These are phyloP conservation scores for Antheraea assamensis DNA, from an alignment of 2,888 invertebrate genomes.

Conservation along the genomic window DNA sequence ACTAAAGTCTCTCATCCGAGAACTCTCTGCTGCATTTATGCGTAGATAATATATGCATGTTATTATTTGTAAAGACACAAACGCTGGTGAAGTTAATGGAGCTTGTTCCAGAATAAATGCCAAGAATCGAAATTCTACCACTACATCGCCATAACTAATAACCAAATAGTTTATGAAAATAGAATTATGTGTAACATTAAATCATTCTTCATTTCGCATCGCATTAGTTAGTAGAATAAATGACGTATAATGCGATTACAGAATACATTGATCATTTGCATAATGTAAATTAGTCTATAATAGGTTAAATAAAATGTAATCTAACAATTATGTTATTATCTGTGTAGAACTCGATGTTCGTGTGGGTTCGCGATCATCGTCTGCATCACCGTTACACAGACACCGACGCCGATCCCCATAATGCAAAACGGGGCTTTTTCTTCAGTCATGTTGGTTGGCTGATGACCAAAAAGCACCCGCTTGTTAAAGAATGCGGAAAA, in stretches of 20 bases:
- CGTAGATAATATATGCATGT: too few relatives aligned
- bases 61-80: too few relatives aligned
- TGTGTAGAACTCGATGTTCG: conserved; percentile 83
- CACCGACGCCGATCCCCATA: conserved; percentile 86
- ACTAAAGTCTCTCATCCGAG: too few relatives aligned
- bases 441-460: conserved; percentile 92
- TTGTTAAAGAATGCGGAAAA: conserved; percentile 82
- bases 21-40: too few relatives aligned
- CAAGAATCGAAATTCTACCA: too few relatives aligned
- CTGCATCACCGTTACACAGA: conserved; percentile 86
- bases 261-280: background rate
- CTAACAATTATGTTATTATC: background rate
- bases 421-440: conserved; percentile 88
- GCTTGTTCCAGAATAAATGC: too few relatives aligned
- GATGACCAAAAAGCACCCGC: conserved; percentile 86
- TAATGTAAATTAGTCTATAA: background rate
- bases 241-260: background rate
- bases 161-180: too few relatives aligned
- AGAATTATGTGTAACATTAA: too few relatives aligned
- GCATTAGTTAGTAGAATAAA: too few relatives aligned
- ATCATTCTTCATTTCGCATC: too few relatives aligned
- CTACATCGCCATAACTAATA: too few relatives aligned
- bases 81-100: too few relatives aligned
- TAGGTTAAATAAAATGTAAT: background rate
- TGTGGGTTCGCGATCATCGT: conserved; percentile 87